Base-by-base conservation (phyloP, 2,888 invertebrate species). In the Leucophenga montana region DNA sequence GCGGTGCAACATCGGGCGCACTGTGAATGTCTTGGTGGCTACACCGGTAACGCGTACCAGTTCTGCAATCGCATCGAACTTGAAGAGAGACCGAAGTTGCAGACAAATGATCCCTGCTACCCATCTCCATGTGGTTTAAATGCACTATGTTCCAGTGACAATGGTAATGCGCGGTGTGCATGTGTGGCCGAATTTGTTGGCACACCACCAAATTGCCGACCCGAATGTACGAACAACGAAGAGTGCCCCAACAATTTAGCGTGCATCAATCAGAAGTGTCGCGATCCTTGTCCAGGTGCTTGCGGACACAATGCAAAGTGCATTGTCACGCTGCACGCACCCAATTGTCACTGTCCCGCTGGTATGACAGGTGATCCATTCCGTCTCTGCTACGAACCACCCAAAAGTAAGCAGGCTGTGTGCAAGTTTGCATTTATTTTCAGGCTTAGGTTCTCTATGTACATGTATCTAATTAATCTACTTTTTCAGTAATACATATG, bases 111-210 rank as follows among this genome's bases (percentile, higher is more conserved):
- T 83, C 93, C 93, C 57, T 95, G 95, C 85, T 90, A 92, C 78
- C 94, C 95, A 56, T 92, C 92, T 65, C 94, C 95, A 1, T 95
- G 95, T 83, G 95, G 95, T 33, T 92, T 93, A 0, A 94, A 95
- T 84, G 92, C 94, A 46, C 91, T 92, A 78, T 95, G 95, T 84
- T 90, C 91, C 59, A 91, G 92, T 78, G 87, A 90, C 3, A 91
- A 91, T 75, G 90, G 89, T 16, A 90, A 90, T 79, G 93, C 94
- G 8, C 90, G 91, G 59, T 94, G 94, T 84, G 91, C 91, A 53
- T 95, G 94, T 84, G 89, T 92, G 72, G 88, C 91, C 9, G 92
- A 92, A 57, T 94, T 91, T 87, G 90, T 92, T 73, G 95, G 95
- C 22, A 91, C 92, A 69, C 94, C 95, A 50, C 94, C 94, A 68